Base-by-base conservation (phyloP, 1,140 invertebrate species). In the Drosophila kurseongensis region DNA sequence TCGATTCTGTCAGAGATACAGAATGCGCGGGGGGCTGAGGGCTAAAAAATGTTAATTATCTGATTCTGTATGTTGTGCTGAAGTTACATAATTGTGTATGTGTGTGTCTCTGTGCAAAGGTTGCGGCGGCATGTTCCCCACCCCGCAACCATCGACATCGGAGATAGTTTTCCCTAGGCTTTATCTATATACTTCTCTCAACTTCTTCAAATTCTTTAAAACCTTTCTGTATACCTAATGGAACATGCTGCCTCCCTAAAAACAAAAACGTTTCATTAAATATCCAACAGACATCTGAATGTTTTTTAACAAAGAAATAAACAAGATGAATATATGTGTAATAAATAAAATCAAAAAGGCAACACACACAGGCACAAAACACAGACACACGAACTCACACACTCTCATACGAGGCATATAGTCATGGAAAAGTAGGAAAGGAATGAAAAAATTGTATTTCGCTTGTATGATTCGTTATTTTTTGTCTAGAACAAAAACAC, bases 61-160 rank as follows among this genome's bases (percentile, higher is more conserved):
- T 75, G 81, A 89, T 88, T 88, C 83, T 88, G 84, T 89, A 89
- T 88, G 83, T 88, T 88, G 83, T 88, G 72, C 84, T 67, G 80
- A 86, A 82, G 75, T 83, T 89, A 88, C 73, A 83, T 88, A 86
- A 52, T 52, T 82, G 74, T 82, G 78, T 78, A 71, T 75, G 71
- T 88, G 83, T 88, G 83, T 84, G 76, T 86, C 58, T 80, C 80
- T 74, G 82, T 82, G 78, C 63, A 66, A 61, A 73, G 54, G 76
- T 79, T 89, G 79, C 80, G 71, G 79, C 83, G 67, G 83, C 79
- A 88, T 88, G 83, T 86, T 86, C 79, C 72, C 48, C n/a, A 69
- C 29, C 36, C 51, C 47, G 47, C 66, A 52, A 77, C 74, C 71
- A 40, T 48, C 51, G 27, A 16, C 63, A 68, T 56, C 62, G 38